phyloP scores from a whole-genome alignment of 53 echinoderm and acorn worm genomes.

The Hippasteria phrygiana region DNA sequence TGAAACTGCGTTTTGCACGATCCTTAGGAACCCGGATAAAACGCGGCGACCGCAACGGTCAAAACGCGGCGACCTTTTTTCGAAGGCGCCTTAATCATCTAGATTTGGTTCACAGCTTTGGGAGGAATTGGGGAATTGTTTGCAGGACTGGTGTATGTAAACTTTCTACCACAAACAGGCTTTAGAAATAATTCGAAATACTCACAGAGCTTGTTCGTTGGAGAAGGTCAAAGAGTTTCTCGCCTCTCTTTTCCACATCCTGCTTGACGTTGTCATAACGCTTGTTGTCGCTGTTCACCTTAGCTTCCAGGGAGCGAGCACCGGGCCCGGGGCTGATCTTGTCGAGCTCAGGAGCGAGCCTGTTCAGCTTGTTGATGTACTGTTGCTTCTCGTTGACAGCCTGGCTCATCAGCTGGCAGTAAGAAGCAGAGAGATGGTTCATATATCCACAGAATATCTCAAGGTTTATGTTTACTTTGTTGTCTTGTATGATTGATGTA shows the following conservation, averaged over 20 bases:
- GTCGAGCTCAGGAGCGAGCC: slow-evolving; percentile 86
- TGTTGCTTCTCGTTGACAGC: slow-evolving; percentile 95
- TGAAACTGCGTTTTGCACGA: too few species aligned
- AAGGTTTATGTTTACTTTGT: background rate
- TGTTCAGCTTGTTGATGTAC: slow-evolving; percentile 95
- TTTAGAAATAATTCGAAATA: too few species aligned
- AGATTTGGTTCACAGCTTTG: too few species aligned
- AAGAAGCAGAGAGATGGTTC: background rate
- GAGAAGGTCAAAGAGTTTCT: slow-evolving; percentile 91
- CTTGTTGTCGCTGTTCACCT: slow-evolving; percentile 92
- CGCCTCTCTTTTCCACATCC: slow-evolving; percentile 94
- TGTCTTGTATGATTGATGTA: background rate
- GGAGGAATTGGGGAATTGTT: too few species aligned
- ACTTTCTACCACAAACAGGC: too few species aligned
- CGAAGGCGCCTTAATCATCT: too few species aligned
- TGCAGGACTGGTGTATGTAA: too few species aligned
- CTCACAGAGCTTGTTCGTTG: slow-evolving; percentile 95
- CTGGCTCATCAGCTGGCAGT: slow-evolving; percentile 90
- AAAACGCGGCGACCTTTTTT: too few species aligned
- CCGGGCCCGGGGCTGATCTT: slow-evolving; percentile 92
- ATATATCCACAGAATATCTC: background rate
- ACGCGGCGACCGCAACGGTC: too few species aligned
- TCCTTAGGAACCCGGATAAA: too few species aligned
- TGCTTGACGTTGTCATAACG: slow-evolving; percentile 92
- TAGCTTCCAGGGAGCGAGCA: slow-evolving; percentile 79